Conservation (phyloP, 2,113 vertebrate species). For the Xiphias gladius region DNA sequence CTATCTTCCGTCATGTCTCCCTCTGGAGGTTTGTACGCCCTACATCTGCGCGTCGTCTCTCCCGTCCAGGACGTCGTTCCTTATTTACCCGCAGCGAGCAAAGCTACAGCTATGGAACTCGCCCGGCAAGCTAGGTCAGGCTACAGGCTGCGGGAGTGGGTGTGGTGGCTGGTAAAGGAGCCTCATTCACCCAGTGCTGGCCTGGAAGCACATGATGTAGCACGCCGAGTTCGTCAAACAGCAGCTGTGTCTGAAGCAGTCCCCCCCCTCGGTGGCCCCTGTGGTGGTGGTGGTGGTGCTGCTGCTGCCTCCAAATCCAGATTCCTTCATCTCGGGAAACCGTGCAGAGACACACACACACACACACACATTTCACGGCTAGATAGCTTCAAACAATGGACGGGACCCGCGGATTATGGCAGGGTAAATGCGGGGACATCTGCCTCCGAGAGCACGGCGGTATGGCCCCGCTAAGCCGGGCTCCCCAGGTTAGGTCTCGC, state of each 20-base stretch:
- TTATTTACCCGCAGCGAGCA: background rate
- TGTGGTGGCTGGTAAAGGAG: conserved; percentile 64
- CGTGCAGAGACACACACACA: conserved; percentile 4
- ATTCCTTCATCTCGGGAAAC: background rate
- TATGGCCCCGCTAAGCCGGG: conserved; percentile 13
- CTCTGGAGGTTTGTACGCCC: background rate
- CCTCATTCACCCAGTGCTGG: conserved; percentile 35
- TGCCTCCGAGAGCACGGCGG: conserved; percentile 35
- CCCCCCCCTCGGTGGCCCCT: background rate
- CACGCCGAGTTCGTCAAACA: conserved; percentile 1
- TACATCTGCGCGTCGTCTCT: background rate
- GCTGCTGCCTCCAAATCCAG: conserved; percentile 10
- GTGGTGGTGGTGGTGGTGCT: background rate
- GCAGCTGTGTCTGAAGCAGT: conserved; percentile 24
- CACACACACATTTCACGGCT: conserved; percentile 62
- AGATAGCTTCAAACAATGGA: conserved; percentile 47
- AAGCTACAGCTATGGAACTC: conserved; percentile 42
- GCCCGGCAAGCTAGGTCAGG: conserved; percentile 3
- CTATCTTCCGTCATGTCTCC: background rate
- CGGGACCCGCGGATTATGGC: conserved; percentile 50
- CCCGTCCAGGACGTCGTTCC: background rate
- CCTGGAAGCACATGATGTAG: conserved; percentile 22
- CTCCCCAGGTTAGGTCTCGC: background rate
- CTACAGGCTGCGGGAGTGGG: conserved; percentile 65
- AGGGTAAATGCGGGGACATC: conserved; percentile 61